Base-by-base conservation (phyloP, 2,113 vertebrate genomes). In the Pycnonotus jocosus region DNA sequence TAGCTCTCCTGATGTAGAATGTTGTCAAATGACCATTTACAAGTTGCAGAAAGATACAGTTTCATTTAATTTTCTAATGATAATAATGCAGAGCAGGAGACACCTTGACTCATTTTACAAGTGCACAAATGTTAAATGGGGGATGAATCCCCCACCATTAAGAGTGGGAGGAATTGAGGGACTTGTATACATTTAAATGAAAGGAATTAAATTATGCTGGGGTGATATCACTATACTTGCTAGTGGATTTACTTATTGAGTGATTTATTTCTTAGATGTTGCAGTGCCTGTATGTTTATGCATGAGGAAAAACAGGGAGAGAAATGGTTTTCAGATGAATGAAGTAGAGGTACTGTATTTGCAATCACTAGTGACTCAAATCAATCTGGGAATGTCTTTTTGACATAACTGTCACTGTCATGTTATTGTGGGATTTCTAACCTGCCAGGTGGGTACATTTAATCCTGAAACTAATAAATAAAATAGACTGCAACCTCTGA, bases 1-100 rank as follows among this genome's bases (percentile, higher is more conserved):
- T 92, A 93, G 53, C 83, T 96, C 69, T 91, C 62, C 53, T 76
- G 8, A 72, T 72, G 20, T 76, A 77, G 96, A 92, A 35, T 66
- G 69, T 68, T 95, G 45, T 92, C 83, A 90, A 95, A 96, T 95
- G 94, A 54, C 53, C 42, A 88, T 95, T 92, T 97, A 73, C 38
- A 84, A 86, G 78, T 89, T 84, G 72, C 89, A 40, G 80, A 72
- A 83, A 92, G 95, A 92, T 42, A 79, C 9, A 77, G 84, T 97
- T 96, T 94, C 28, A 92, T 94, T 97, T 97, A 92, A 88, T 96
- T 93, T 96, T 95, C 86, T 95, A 94, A 95, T 84, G 38, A 51
- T 90, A 84, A 70, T 92, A 77, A 92, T 85, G 56, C 97, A 92
- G 51, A 85, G 70, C 25, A 83, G 48, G 66, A 83, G 25, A 78